These are phyloP conservation scores for Cephalotes varians DNA, from an alignment of 2,888 invertebrate genomes.

Conservation along the genomic window DNA sequence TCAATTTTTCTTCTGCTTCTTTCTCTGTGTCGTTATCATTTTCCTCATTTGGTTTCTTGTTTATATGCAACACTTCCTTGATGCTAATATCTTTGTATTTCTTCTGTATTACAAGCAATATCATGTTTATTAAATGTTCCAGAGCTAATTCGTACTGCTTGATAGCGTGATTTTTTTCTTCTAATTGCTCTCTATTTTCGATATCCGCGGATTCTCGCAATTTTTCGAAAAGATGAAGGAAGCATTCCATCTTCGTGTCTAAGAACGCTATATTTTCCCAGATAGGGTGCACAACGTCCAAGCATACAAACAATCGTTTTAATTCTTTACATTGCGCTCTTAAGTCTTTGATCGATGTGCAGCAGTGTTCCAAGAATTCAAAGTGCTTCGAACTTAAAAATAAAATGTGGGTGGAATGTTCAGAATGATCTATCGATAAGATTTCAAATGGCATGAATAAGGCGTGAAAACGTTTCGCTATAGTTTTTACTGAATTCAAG, in stretches of 20 bases:
- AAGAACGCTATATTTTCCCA: slow-evolving; percentile 74
- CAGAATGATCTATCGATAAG: not conserved
- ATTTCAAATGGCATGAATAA: slow-evolving; percentile 25
- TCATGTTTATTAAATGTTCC: slow-evolving; percentile 86
- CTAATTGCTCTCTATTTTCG: slow-evolving; percentile 38
- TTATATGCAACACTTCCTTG: slow-evolving; percentile 44
- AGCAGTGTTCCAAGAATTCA: slow-evolving; percentile 72
- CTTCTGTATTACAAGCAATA: slow-evolving; percentile 88
- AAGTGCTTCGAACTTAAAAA: slow-evolving; percentile 76
- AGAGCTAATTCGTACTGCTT: slow-evolving; percentile 79
- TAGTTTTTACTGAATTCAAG: slow-evolving; percentile 61
- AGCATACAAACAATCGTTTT: slow-evolving; percentile 64
- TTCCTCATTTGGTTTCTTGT: slow-evolving; percentile 81
- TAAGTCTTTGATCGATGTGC: slow-evolving; percentile 64
- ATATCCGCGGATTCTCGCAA: slow-evolving; percentile 82
- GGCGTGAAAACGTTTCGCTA: slow-evolving; percentile 24
- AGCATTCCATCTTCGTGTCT: slow-evolving; percentile 62
- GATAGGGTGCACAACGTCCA: slow-evolving; percentile 79
- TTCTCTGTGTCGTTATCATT: slow-evolving; percentile 84
- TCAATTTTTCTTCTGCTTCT: slow-evolving; percentile 88
- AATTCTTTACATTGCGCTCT: slow-evolving; percentile 64
- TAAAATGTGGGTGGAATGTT: not conserved
- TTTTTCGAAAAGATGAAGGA: slow-evolving; percentile 69
- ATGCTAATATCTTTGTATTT: slow-evolving; percentile 87
- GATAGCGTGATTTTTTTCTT: slow-evolving; percentile 82